A percentile compares a stretch with the other conserved stretches of the same genome.
These are phyloP conservation scores for Pogonocichla stellata DNA, from an alignment of 2,113 vertebrate species.

Conservation along the genomic window DNA sequence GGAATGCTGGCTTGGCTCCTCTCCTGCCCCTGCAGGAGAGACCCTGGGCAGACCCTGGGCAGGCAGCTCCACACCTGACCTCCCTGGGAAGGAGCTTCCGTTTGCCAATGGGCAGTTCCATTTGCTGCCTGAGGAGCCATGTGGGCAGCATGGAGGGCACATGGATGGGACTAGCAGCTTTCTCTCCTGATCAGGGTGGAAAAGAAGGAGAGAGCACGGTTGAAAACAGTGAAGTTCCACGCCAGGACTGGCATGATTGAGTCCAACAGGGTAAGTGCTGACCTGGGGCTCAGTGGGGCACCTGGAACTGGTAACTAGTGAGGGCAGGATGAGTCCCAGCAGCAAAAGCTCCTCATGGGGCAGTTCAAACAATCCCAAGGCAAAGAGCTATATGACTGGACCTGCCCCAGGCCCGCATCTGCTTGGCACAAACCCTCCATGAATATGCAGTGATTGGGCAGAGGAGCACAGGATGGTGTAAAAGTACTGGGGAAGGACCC, in stretches of 20 bases:
- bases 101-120: not conserved
- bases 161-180: not conserved
- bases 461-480: not conserved
- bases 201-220: constrained; percentile 95
- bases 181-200: constrained; percentile 75
- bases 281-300: not conserved
- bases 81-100: not conserved
- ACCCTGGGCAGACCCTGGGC: not conserved
- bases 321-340: not conserved
- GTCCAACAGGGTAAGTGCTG: constrained; percentile 92
- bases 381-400: not conserved
- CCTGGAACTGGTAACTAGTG: not conserved
- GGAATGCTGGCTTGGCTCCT: not conserved
- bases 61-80: not conserved
- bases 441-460: not conserved
- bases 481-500: not conserved
- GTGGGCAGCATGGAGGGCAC: rapidly evolving
- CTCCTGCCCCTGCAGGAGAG: not conserved
- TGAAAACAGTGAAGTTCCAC: constrained; percentile 99
- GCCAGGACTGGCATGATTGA: constrained; percentile 98
- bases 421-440: not conserved
- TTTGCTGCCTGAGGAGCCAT: not conserved
- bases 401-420: not conserved
- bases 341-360: not conserved
- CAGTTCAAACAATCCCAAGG: not conserved